These are phyloP conservation scores for Drosophila quinaria DNA, from an alignment of 2,888 invertebrate species.

Conservation along the genomic window DNA sequence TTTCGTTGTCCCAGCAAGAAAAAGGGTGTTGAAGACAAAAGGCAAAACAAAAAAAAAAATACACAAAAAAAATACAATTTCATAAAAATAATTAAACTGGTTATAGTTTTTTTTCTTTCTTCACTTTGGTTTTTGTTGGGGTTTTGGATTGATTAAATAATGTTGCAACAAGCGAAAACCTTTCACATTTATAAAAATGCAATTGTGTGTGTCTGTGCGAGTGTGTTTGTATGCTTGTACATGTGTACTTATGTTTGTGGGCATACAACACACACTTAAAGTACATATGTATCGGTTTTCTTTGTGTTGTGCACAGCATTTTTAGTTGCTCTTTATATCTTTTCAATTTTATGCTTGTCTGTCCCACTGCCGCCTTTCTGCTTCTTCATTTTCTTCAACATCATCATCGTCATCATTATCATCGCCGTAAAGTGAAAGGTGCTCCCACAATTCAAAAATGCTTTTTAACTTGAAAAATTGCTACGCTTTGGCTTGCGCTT, in stretches of 20 bases:
- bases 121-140: constrained; percentile 32
- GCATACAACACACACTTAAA: constrained; percentile 5
- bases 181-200: constrained; percentile 77
- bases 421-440: constrained; percentile 80
- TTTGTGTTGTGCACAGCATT: constrained; percentile 80
- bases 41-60: constrained; percentile 37
- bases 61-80: constrained; percentile 63
- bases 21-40: constrained; percentile 55
- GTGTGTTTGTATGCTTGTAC: constrained; percentile 16
- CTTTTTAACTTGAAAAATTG: constrained; percentile 81
- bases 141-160: constrained; percentile 79
- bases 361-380: constrained; percentile 35
- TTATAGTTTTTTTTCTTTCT: constrained; percentile 63
- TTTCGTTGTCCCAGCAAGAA: constrained; percentile 42
- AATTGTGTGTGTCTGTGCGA: constrained; percentile 34
- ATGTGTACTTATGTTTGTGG: constrained; percentile 34
- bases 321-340: constrained; percentile 76
- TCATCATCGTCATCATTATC: constrained; percentile 34
- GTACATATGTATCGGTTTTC: constrained; percentile 58
- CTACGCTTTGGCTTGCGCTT: constrained; percentile 73
- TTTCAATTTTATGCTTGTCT: constrained; percentile 67
- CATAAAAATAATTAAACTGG: constrained; percentile 80
- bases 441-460: constrained; percentile 81
- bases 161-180: constrained; percentile 82
- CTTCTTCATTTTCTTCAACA: constrained; percentile 29